A percentile compares a stretch with the other conserved stretches of the same genome.
phyloP scores from a whole-genome alignment of 2,888 invertebrate genomes.

The Heliconius ethilla region DNA sequence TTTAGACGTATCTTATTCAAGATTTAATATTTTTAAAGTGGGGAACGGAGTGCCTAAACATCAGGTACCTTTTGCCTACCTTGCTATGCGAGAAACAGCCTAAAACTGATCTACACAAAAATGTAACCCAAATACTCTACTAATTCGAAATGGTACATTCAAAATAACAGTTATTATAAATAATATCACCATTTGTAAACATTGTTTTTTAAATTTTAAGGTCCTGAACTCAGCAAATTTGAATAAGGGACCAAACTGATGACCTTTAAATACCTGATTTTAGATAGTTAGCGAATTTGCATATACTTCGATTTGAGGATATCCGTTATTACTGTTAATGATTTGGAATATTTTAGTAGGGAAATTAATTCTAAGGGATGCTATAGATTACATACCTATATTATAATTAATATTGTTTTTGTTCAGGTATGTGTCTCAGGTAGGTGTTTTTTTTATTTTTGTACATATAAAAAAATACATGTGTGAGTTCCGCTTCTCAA shows the following conservation, averaged over 20 bases:
- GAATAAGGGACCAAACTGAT: conserved; percentile 9
- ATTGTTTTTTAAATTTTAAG: not conserved
- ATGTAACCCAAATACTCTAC: not conserved
- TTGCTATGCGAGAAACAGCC: not conserved
- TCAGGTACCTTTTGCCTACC: not conserved
- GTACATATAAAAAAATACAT: not conserved
- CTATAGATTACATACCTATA: not conserved
- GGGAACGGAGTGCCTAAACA: not conserved
- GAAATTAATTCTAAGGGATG: conserved; percentile 27
- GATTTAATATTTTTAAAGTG: not conserved
- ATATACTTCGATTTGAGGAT: conserved; percentile 36
- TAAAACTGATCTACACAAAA: not conserved
- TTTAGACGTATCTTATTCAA: too few species aligned
- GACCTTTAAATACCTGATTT: conserved; percentile 23
- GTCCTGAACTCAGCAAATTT: conserved; percentile 11
- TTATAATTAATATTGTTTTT: not conserved
- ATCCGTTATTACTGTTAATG: conserved; percentile 39
- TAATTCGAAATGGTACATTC: not conserved
- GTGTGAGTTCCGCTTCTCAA: not conserved
- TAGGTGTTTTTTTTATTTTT: not conserved
- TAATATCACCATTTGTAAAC: conserved; percentile 22
- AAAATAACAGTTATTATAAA: conserved; percentile 8
- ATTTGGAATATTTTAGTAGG: conserved; percentile 34
- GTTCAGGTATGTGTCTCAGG: not conserved
- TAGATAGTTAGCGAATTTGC: conserved; percentile 38